These are phyloP conservation scores for Nothura maculosa DNA, from an alignment of 2,797 vertebrate genomes.

Conservation along the genomic window DNA sequence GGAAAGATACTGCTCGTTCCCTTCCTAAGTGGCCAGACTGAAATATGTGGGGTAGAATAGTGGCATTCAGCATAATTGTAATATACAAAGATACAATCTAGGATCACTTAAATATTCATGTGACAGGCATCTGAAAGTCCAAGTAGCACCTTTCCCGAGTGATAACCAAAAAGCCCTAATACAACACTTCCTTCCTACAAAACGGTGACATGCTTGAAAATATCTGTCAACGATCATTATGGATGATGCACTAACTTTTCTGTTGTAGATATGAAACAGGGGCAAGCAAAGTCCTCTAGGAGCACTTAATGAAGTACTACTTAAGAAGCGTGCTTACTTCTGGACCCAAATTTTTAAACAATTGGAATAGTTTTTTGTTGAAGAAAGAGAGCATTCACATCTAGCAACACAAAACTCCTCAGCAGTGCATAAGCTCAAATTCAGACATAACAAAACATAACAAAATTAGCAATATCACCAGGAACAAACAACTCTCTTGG, in stretches of 20 bases:
- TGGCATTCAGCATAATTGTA: constrained; percentile 4
- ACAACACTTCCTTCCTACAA: constrained; percentile 45
- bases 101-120: background rate
- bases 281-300: background rate
- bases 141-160: constrained; percentile 35
- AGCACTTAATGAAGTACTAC: background rate
- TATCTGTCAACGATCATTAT: constrained; percentile 53
- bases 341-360: constrained; percentile 29
- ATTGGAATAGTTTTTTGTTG: background rate
- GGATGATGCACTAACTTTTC: constrained; percentile 6
- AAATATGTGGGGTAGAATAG: background rate
- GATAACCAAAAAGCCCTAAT: constrained; percentile 19
- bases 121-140: constrained; percentile 27
- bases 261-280: background rate
- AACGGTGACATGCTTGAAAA: constrained; percentile 57
- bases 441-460: background rate
- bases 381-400: constrained; percentile 22
- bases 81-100: background rate
- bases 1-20: background rate
- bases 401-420: background rate
- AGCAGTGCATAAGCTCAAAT: background rate
- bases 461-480: background rate
- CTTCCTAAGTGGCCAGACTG: constrained; percentile 14
- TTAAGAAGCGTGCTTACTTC: constrained; percentile 40
- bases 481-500: background rate